A percentile compares a stretch with the other conserved stretches of the same genome.
phyloP scores from a whole-genome alignment of 2,113 vertebrate genomes.

The Dicaeum eximium region DNA sequence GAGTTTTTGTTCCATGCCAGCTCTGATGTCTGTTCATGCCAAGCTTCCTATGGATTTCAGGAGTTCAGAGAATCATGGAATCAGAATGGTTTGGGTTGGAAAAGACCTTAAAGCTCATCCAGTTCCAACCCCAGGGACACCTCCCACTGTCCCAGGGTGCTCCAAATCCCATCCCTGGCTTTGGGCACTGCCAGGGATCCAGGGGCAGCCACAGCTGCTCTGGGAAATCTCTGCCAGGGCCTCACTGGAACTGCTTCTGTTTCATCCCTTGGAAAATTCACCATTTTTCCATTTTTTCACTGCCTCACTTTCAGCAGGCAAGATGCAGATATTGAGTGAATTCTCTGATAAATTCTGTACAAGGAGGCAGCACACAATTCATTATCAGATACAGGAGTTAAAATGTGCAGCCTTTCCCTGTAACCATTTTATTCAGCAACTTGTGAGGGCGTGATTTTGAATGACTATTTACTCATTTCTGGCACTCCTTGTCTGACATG shows the following conservation, averaged over 20 bases:
- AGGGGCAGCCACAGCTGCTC: not conserved
- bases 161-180: not conserved
- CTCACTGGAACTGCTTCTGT: not conserved
- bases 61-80: not conserved
- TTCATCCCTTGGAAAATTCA: not conserved
- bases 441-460: not conserved
- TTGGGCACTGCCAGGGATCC: not conserved
- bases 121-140: not conserved
- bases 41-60: not conserved
- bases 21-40: not conserved
- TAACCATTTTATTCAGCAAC: not conserved
- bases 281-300: not conserved
- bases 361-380: not conserved
- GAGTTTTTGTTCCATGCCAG: not conserved
- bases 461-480: not conserved
- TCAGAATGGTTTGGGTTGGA: not conserved
- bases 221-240: not conserved
- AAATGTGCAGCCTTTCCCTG: not conserved
- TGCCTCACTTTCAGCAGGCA: not conserved
- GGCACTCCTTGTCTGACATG: not conserved
- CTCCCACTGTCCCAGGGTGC: accelerated
- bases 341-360: not conserved
- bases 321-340: not conserved
- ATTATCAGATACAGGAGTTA: not conserved
- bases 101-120: not conserved